Conservation (phyloP, 2,113 vertebrate genomes). For the Sminthopsis crassicaudata region DNA sequence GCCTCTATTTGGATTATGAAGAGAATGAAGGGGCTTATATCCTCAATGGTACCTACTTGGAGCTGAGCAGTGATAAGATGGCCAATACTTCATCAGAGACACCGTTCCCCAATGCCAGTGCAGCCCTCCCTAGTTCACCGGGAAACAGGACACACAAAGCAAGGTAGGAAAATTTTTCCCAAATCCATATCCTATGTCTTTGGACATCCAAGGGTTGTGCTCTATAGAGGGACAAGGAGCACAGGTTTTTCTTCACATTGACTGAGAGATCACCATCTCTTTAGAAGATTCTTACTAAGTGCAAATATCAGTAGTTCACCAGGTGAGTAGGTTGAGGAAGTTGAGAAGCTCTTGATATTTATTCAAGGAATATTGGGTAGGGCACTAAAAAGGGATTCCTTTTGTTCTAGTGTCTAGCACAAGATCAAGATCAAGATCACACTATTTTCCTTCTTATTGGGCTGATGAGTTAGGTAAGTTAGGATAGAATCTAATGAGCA, state of each 20-base stretch:
- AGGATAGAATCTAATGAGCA: not conserved
- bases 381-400: not conserved
- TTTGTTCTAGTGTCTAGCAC: not conserved
- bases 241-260: not conserved
- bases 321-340: not conserved
- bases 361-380: not conserved
- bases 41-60: conserved; percentile 89
- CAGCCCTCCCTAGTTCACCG: conserved; percentile 78
- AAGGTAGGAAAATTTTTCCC: conserved; percentile 85
- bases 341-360: not conserved
- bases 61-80: conserved; percentile 86
- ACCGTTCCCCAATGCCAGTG: conserved; percentile 84
- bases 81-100: conserved; percentile 88
- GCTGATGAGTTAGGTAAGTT: not conserved
- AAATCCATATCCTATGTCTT: too few species aligned
- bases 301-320: conserved; percentile 10
- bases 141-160: conserved; percentile 91
- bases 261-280: not conserved
- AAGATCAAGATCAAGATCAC: not conserved
- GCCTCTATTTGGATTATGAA: conserved; percentile 86
- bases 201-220: not conserved
- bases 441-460: not conserved
- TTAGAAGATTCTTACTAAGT: conserved; percentile 10
- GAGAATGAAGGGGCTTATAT: conserved; percentile 80
- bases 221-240: not conserved